Evolutionary conservation across 2,888 invertebrate genomes (phyloP), one percentile per base, ranked within the genome.

Genomic region (Heteropelma amictum): DNA sequence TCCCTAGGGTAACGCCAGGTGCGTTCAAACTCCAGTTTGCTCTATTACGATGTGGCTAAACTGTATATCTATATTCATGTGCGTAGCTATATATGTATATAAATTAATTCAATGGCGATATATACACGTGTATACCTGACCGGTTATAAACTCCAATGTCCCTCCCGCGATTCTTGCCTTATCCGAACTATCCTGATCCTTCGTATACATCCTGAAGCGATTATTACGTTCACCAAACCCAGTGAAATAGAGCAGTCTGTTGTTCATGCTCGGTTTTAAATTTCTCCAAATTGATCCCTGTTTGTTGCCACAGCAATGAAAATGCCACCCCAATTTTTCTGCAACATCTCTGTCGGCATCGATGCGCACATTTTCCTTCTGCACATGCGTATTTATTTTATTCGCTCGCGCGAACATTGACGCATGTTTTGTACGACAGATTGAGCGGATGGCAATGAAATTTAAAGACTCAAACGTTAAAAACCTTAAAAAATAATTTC

Each of bases 1-100:
- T 82, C 82, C 78, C 80, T 70, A 74, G 79, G 79, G 81, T 81
- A 81, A 78, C 77, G 78, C 81, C 81, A 81, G 81, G 81, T 80
- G 81, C 73, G 76, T 76, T 72, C 51, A 19, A 64, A 40, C 73
- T 58, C 56, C 23, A 26, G 42, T 26, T 58, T 14, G 14, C 21
- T 17, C 51, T 17, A 58, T 28, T 58, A 40, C 51, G 65, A 60
- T 72, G 58, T 65, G 51, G 35, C 45, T 60, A 72, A 63, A 33
- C 60, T 28, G 28, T 47, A 53, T 45, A 35, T 51, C 63, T 28
- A n/a, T 8, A 33, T 19, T 53, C 7, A 26, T 58, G 30, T 35
- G 60, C 49, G 21, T 28, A 63, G 33, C 30, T 12, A 26, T 42
- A 40, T 71, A 28, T 54, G 42, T 53, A 19, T 28, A 38, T 64